Evolutionary conservation across 2,797 vertebrate species (phyloP).

Genomic region (Zalophus californianus): DNA sequence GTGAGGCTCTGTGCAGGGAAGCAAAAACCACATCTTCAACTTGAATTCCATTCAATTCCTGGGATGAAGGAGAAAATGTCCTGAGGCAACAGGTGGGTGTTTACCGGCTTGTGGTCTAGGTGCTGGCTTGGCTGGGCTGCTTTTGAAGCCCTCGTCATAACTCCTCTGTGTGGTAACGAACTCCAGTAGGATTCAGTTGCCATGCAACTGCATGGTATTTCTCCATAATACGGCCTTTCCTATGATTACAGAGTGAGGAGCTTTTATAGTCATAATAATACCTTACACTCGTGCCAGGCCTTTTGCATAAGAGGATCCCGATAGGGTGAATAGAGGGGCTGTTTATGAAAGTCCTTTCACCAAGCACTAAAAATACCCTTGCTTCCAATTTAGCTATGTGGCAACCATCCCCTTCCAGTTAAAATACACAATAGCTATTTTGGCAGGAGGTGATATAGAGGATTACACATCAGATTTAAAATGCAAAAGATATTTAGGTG

Average conservation of each 20-base stretch:
- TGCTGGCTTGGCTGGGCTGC: neutral
- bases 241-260: constrained; percentile 78
- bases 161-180: constrained; percentile 69
- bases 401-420: constrained; percentile 67
- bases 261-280: constrained; percentile 84
- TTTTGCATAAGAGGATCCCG: constrained; percentile 84
- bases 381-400: constrained; percentile 75
- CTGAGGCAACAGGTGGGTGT: constrained; percentile 59
- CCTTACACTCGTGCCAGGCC: constrained; percentile 79
- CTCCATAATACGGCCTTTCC: constrained; percentile 78
- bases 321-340: constrained; percentile 78
- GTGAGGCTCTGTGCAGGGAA: neutral
- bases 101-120: constrained; percentile 47
- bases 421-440: constrained; percentile 80
- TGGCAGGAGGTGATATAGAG: constrained; percentile 69
- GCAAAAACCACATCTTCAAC: neutral
- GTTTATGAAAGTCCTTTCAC: constrained; percentile 81
- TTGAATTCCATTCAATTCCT: neutral
- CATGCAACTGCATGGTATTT: constrained; percentile 80
- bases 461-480: constrained; percentile 71
- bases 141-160: constrained; percentile 35
- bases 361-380: constrained; percentile 80
- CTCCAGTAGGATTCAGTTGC: constrained; percentile 80
- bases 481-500: constrained; percentile 55
- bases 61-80: neutral